A percentile compares a stretch with the other conserved stretches of the same genome.
Evolutionary conservation across 2,797 vertebrate species (phyloP).

Genomic region (Amblyraja radiata): DNA sequence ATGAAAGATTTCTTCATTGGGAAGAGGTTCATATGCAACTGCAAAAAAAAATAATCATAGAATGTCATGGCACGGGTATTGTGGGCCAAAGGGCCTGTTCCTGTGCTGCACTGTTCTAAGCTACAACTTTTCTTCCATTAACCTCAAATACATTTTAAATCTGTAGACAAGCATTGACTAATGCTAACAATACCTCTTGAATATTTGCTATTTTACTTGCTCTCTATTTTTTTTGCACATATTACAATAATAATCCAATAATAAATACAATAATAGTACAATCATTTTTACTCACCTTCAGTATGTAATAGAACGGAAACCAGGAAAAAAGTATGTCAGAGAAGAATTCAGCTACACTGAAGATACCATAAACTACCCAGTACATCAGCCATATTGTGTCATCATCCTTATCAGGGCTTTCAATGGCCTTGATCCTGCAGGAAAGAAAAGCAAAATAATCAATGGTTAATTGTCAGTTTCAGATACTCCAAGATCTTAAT

Average conservation of each 20-base stretch:
- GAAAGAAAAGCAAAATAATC: constrained; percentile 42
- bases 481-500: constrained; percentile 29
- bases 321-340: constrained; percentile 93
- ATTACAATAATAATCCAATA: neutral
- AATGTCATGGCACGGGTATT: too few relatives aligned
- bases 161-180: neutral
- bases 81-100: too few relatives aligned
- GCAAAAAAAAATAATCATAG: neutral
- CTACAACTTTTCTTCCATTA: neutral
- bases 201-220: neutral
- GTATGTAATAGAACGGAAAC: constrained; percentile 96
- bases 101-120: too few relatives aligned
- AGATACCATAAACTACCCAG: constrained; percentile 95
- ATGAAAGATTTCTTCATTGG: neutral
- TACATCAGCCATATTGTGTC: constrained; percentile 98
- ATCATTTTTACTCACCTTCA: constrained; percentile 68
- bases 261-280: too few relatives aligned
- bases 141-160: neutral
- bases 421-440: constrained; percentile 93
- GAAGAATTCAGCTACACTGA: constrained; percentile 92
- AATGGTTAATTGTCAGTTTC: neutral
- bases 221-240: neutral
- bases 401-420: constrained; percentile 88
- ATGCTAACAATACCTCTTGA: neutral
- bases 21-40: neutral